Base-by-base conservation (phyloP, 2,113 vertebrate species). In the Mobula hypostoma region DNA sequence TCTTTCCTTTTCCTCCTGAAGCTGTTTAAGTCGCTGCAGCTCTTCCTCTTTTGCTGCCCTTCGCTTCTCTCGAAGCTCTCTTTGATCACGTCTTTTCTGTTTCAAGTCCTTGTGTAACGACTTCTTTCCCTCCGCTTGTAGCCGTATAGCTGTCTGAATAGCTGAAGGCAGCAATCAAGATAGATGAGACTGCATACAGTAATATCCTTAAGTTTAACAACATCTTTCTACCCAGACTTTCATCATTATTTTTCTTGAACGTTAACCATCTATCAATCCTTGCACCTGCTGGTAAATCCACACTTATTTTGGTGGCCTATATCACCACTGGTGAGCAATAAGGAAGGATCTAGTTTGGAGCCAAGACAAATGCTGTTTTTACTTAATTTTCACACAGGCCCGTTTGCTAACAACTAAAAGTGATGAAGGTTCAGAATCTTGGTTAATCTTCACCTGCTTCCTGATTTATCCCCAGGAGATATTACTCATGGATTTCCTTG, bases 61-160 rank as follows among this genome's bases (percentile, higher is more conserved):
- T 83, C 98, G 97, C 94, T 97, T 97, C 94, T 98, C 98, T 24
- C 98, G 95, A 94, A 98, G 98, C 94, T 98, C 98, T 0, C 99
- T 96, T 95, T 98, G 98, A 79, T 99, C 98, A 0, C 97, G 97
- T 0, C 99, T 96, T 95, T 98, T 98, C 95, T 97, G 96, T 95
- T 98, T 99, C 95, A 99, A 96, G 95, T 99, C 98, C 95, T 98
- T 98, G 96, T 99, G 98, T 94, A 99, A 97, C 17, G 98, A 99
- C 0, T 94, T 97, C 96, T 98, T 98, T 32, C 98, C 98, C 94
- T 98, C 98, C 0, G 97, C 97, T 7, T 98, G 97, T 93, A 99
- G 97, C 83, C 98, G 96, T 95, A 99, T 98, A 17, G 98, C 98
- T 0, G 96, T 98, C 96, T 99, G 98, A 95, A 99, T 98, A 94